These are phyloP conservation scores for Vidua macroura DNA, from an alignment of 2,113 vertebrate genomes.

Conservation along the genomic window DNA sequence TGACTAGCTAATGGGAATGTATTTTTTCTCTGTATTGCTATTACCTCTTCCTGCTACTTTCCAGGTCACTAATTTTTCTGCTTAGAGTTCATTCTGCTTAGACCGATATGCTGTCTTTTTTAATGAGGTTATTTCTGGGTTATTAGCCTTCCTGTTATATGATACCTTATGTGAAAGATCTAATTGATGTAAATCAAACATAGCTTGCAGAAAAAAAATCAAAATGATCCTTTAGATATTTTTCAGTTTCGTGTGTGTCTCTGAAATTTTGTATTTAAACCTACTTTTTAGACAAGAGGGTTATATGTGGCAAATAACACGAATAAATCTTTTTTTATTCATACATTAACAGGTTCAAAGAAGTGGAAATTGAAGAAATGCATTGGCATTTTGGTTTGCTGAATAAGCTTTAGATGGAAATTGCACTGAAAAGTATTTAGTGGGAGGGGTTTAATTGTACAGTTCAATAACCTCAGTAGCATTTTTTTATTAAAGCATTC, in stretches of 20 bases:
- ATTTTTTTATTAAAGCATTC: slow-evolving; percentile 83
- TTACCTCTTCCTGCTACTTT: slow-evolving; percentile 94
- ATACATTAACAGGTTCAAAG: slow-evolving; percentile 85
- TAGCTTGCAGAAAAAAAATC: slow-evolving; percentile 81
- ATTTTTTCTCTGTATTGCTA: slow-evolving; percentile 81
- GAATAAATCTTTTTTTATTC: slow-evolving; percentile 87
- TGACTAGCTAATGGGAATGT: slow-evolving; percentile 80
- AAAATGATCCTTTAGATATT: slow-evolving; percentile 78
- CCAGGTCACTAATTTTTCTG: slow-evolving; percentile 99
- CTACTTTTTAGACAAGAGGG: slow-evolving; percentile 52
- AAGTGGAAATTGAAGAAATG: slow-evolving; percentile 83
- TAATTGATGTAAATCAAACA: slow-evolving; percentile 99
- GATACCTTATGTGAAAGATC: slow-evolving; percentile 91
- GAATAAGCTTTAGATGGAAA: slow-evolving; percentile 94
- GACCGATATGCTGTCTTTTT: slow-evolving; percentile 95
- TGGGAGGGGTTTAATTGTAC: slow-evolving; percentile 78
- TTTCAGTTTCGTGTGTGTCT: slow-evolving; percentile 53
- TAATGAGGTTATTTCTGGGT: slow-evolving; percentile 99
- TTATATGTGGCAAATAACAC: slow-evolving; percentile 76
- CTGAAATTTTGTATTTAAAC: slow-evolving; percentile 67
- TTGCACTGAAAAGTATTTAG: slow-evolving; percentile 79
- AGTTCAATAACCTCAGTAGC: slow-evolving; percentile 73
- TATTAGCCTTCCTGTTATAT: slow-evolving; percentile 97
- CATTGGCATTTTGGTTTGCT: slow-evolving; percentile 97
- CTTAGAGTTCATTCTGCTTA: slow-evolving; percentile 98